Evolutionary conservation across 2,797 vertebrate species (phyloP).

Genomic region (Peromyscus attwateri): DNA sequence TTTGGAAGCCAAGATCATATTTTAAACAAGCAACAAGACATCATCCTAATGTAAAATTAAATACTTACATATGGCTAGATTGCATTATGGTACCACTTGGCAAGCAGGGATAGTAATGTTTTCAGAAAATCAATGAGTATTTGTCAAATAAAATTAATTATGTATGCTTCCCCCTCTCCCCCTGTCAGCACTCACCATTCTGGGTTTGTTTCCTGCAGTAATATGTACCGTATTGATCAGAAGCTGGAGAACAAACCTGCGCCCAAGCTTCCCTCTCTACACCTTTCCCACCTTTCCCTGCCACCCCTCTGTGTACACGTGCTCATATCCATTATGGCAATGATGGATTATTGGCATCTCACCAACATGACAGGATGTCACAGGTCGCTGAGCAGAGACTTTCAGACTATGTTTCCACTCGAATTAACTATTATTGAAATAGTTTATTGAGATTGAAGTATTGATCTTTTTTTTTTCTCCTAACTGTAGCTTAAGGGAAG

Average conservation of each 20-base stretch:
- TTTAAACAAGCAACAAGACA: slow-evolving; percentile 50
- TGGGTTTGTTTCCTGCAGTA: slow-evolving; percentile 76
- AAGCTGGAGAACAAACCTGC: slow-evolving; percentile 85
- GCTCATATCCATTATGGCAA: slow-evolving; percentile 89
- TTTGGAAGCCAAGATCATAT: not conserved
- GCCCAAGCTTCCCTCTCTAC: slow-evolving; percentile 73
- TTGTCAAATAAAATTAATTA: slow-evolving; percentile 88
- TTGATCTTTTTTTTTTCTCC: slow-evolving; percentile 93
- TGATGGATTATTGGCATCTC: slow-evolving; percentile 89
- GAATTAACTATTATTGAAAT: slow-evolving; percentile 93
- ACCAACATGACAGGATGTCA: slow-evolving; percentile 90
- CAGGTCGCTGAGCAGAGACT: slow-evolving; percentile 90
- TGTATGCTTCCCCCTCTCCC: slow-evolving; percentile 70
- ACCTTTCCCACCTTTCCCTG: slow-evolving; percentile 68
- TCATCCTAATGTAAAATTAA: slow-evolving; percentile 73
- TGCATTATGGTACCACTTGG: slow-evolving; percentile 68
- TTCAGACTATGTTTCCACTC: slow-evolving; percentile 90
- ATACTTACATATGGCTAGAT: slow-evolving; percentile 69
- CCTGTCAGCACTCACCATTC: slow-evolving; percentile 83
- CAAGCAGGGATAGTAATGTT: slow-evolving; percentile 79
- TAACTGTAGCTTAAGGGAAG: slow-evolving; percentile 91
- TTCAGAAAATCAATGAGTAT: slow-evolving; percentile 84
- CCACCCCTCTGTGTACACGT: slow-evolving; percentile 58
- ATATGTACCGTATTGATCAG: slow-evolving; percentile 90
- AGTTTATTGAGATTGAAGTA: slow-evolving; percentile 96